Evolutionary conservation across 2,888 invertebrate species (phyloP), one percentile per base, ranked within the genome.

Genomic region (Leptinotarsa juncta): DNA sequence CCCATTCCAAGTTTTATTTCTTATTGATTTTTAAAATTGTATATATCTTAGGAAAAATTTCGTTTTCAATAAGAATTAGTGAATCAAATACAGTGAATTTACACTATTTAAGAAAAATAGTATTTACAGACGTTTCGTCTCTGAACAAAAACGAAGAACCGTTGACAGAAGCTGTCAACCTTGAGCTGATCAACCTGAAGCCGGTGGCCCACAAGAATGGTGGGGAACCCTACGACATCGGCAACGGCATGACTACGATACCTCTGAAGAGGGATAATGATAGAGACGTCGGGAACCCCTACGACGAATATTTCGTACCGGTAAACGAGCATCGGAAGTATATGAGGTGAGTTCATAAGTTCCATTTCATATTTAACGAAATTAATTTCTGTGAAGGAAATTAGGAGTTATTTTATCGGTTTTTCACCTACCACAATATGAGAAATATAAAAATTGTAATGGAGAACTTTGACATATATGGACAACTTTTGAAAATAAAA

Each of bases 291-390:
- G 90, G 91, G 51, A 94, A 94, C 86, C 93, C 94, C 5, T 94
- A 95, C 86, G 94, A 95, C 83, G 95, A 95, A 84, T 95, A 95
- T 88, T 95, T 95, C 86, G 94, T 95, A 77, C 94, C 95, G 49
- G 95, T 95, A 79, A 95, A 95, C 86, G 94, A 95, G 85, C 95
- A 95, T 87, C 92, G 93, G 85, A 95, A 95, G 89, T 95, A 93
- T 86, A 94, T 95, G 90, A 94, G 95, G 95, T 95, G 86, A 88
- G 89, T 53, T 65, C 55, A 49, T n/a, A 16, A 42, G 42, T 42
- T 42, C 10, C 12, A 10, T 12, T 42, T 42, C 12, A 42, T 10
- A 10, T 42, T 42, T 2, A 3, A 42, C 42, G 32, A 32, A 42
- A 42, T 10, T 42, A 3, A 42, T 42, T 42, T 12, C 4, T 42